A percentile compares a stretch with the other conserved stretches of the same genome.
phyloP scores from a whole-genome alignment of 2,797 vertebrate species.

The Sciurus carolinensis region DNA sequence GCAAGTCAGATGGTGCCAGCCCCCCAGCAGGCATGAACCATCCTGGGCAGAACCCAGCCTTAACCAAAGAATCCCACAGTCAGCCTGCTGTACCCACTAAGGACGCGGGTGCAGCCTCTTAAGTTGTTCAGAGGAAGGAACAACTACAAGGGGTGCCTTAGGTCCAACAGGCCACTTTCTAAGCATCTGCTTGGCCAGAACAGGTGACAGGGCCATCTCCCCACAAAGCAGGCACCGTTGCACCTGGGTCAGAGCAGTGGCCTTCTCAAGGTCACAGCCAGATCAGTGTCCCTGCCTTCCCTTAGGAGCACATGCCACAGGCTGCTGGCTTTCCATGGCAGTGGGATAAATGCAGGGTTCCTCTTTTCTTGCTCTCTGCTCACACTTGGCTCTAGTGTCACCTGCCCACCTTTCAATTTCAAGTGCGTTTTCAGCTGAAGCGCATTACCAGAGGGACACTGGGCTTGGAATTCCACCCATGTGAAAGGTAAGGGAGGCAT shows the following conservation, averaged over 20 bases:
- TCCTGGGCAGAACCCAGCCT: not conserved
- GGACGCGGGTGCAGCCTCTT: not conserved
- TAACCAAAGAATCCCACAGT: no score
- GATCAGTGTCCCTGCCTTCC: not conserved
- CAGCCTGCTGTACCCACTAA: not conserved
- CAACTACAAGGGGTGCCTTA: fast-evolving
- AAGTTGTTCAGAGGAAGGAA: not conserved
- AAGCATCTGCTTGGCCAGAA: not conserved
- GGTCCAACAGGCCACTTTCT: not conserved
- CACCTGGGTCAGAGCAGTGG: not conserved
- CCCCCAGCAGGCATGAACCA: not conserved
- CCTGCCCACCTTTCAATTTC: not conserved
- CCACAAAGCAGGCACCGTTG: not conserved
- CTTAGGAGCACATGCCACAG: not conserved
- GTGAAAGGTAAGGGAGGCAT: not conserved
- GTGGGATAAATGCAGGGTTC: not conserved
- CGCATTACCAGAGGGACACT: not conserved
- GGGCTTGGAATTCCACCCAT: not conserved
- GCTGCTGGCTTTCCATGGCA: not conserved
- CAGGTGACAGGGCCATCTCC: not conserved
- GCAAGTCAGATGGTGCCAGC: not conserved
- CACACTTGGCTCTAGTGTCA: fast-evolving
- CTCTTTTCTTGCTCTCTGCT: not conserved
- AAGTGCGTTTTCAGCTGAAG: not conserved
- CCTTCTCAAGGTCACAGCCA: not conserved